A percentile compares a stretch with the other conserved stretches of the same genome.
Conservation (phyloP, 2,113 vertebrate species). For the Cynoglossus semilaevis region DNA sequence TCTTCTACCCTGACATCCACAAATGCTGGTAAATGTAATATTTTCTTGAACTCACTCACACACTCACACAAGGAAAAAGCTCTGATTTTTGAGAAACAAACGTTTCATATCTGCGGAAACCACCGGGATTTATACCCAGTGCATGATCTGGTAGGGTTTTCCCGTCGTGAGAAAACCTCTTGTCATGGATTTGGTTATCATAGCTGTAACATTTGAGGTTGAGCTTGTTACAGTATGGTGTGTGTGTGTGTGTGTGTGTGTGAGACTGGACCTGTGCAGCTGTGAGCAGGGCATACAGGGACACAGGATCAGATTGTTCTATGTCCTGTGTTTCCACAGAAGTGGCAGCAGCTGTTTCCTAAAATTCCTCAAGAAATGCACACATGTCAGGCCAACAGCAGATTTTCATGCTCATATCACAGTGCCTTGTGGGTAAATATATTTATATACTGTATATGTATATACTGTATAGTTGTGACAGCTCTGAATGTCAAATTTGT, state of each 20-base stretch:
- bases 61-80: too few species aligned
- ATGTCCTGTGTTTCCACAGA: constrained; percentile 55
- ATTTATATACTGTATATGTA: too few species aligned
- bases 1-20: too few species aligned
- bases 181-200: constrained; percentile 15
- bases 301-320: constrained; percentile 28
- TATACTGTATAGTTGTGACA: too few species aligned
- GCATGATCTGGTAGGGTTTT: constrained; percentile 13
- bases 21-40: too few species aligned
- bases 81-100: background rate
- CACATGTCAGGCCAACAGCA: constrained; percentile 36
- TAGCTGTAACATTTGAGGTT: constrained; percentile 22
- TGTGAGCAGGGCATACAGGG: constrained; percentile 27
- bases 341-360: constrained; percentile 28
- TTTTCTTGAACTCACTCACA: too few species aligned
- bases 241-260: constrained; percentile 5
- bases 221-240: constrained; percentile 26
- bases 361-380: constrained; percentile 4
- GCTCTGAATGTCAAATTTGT: too few species aligned
- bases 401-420: constrained; percentile 31
- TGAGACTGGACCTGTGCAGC: background rate
- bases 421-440: too few species aligned
- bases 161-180: constrained; percentile 5
- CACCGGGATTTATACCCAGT: background rate
- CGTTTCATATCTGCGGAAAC: constrained; percentile 8